A percentile compares a stretch with the other conserved stretches of the same genome.
phyloP scores from a whole-genome alignment of 2,797 vertebrate species.

The Moxostoma hubbsi region DNA sequence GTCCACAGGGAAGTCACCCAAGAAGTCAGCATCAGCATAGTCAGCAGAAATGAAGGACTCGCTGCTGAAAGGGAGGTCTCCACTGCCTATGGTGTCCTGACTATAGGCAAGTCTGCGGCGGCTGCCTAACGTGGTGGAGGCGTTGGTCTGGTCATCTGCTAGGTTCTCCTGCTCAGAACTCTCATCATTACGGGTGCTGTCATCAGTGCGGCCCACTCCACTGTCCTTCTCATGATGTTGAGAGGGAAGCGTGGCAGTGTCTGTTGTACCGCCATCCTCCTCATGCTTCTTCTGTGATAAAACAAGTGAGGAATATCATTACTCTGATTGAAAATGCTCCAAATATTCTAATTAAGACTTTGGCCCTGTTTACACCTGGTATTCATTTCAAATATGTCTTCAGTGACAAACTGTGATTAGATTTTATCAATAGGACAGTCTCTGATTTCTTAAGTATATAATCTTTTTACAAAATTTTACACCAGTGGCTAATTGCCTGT shows the following conservation, averaged over 20 bases:
- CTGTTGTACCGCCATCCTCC: constrained; percentile 93
- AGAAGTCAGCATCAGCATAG: constrained; percentile 88
- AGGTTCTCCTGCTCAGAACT: constrained; percentile 97
- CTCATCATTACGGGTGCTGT: constrained; percentile 97
- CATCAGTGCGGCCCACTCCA: constrained; percentile 93
- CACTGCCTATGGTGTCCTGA: constrained; percentile 93
- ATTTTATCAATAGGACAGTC: too few relatives aligned
- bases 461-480: too few relatives aligned
- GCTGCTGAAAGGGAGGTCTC: constrained; percentile 88
- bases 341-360: background rate
- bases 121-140: constrained; percentile 88
- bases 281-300: constrained; percentile 85
- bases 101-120: constrained; percentile 88
- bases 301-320: background rate
- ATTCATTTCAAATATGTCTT: too few relatives aligned
- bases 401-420: too few relatives aligned
- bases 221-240: constrained; percentile 98
- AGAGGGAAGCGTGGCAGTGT: constrained; percentile 92
- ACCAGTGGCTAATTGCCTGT: too few relatives aligned
- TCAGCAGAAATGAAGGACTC: constrained; percentile 92
- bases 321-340: background rate
- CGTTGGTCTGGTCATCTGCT: constrained; percentile 85
- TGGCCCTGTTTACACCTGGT: background rate
- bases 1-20: constrained; percentile 87
- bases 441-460: too few relatives aligned